Evolutionary conservation across 2,797 vertebrate genomes (phyloP).

Genomic region (Selene dorsalis): DNA sequence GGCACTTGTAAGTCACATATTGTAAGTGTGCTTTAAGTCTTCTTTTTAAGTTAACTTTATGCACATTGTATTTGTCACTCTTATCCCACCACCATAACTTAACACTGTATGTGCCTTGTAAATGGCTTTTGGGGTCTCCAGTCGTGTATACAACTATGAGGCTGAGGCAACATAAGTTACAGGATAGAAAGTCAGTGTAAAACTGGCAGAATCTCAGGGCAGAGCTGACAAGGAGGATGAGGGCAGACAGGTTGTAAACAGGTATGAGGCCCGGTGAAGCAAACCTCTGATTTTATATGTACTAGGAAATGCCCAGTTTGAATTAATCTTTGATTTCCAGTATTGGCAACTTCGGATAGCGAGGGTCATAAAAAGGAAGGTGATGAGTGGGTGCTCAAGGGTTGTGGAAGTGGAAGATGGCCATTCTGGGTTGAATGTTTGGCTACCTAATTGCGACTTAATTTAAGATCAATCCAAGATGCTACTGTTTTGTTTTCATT

Average conservation of each 20-base stretch:
- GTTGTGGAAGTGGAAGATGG: conserved; percentile 42
- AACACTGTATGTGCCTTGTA: background rate
- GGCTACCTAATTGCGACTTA: conserved; percentile 60
- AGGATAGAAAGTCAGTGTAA: conserved; percentile 16
- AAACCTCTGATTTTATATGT: conserved; percentile 20
- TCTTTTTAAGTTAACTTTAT: conserved; percentile 26
- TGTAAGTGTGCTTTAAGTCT: conserved; percentile 67
- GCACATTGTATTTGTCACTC: conserved; percentile 35
- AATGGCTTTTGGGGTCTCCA: conserved; percentile 23
- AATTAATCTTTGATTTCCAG: conserved; percentile 20
- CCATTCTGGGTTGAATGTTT: conserved; percentile 56
- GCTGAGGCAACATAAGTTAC: conserved; percentile 29
- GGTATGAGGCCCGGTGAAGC: conserved; percentile 18
- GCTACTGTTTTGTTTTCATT: conserved; percentile 42
- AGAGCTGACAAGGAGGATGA: conserved; percentile 11
- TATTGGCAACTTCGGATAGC: conserved; percentile 69
- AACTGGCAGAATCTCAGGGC: conserved; percentile 9
- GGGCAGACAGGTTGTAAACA: conserved; percentile 37
- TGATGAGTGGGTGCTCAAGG: conserved; percentile 18
- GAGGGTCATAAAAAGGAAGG: conserved; percentile 22
- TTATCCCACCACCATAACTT: conserved; percentile 21
- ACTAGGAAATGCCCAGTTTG: conserved; percentile 26
- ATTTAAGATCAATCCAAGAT: conserved; percentile 56
- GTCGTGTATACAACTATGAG: conserved; percentile 14
- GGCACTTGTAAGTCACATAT: conserved; percentile 73